Evolutionary conservation across 2,888 invertebrate genomes (phyloP), one percentile per base, ranked within the genome.

Genomic region (Andrena chrysosceles): DNA sequence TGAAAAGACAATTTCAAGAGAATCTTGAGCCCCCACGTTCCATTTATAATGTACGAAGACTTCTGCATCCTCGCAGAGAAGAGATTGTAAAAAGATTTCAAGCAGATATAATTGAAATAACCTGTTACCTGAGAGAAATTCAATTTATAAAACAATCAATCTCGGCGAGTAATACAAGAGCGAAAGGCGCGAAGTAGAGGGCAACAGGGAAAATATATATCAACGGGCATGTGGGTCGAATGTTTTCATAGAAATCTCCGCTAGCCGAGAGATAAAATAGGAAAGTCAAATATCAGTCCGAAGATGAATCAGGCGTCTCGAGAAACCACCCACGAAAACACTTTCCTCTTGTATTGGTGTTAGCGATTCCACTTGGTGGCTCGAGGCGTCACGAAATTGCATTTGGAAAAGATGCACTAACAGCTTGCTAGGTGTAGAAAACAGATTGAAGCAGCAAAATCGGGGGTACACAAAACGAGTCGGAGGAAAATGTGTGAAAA

Each of bases 161-260:
- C 49, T 2, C 26, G n/a, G 33, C 10, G 16, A 26, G 69, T 42
- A 26, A 33, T n/a, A 5, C 10, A 5, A 20, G 13, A 62, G n/a
- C 16, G 16, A 52, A 31, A 54, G 13, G 54, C 33, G 20, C 6
- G 10, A 60, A 59, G 48, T n/a, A n/a, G 23, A 13, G 8, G 52
- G 5, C 16, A 0, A 2, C n/a, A 63, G 62, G 10, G 54, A 23
- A 33, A 76, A 69, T 16, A 62, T 42, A 76, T 76, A 76, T 63
- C 71, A 23, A 23, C 26, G 63, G 33, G 33, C 62, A 70, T 62
- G 63, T 63, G 59, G 48, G 49, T 66, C 59, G 31, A 66, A 77
- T 77, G 31, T 77, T 77, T 72, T 49, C 56, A 13, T 49, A 72
- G 59, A 66, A 64, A 72, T 66, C 23, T 5, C 42, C 26, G 26